Evolutionary conservation across 2,888 invertebrate species (phyloP), one percentile per base, ranked within the genome.

Genomic region (Meghimatium bilineatum): DNA sequence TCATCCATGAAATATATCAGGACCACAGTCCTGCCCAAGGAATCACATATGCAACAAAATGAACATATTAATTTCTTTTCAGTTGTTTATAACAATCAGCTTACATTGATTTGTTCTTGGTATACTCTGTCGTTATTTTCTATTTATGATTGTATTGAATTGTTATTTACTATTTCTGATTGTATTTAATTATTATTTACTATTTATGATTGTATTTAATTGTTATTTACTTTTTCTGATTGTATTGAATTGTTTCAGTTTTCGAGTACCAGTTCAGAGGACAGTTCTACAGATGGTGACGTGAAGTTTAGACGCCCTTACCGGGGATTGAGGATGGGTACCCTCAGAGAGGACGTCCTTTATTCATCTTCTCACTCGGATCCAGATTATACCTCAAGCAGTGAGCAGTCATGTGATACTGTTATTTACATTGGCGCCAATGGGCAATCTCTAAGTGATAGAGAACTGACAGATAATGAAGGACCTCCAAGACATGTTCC

Each of bases 351-450:
- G 86, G 92, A 91, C 72, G 84, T 88, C n/a, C 81, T 88, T 72
- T 88, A 88, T 72, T 85, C 89, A 44, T 90, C 88, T 36, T 91
- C 92, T 23, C 90, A 89, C 69, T 93, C 93, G 6, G 93, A 93
- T 86, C 92, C 93, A 0, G 93, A 94, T 94, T 93, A 92, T 87
- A 98, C 98, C 79, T 98, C 98, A 12, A 98, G 98, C 92, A 98
- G 98, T 93, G 98, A 99, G 93, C 95, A 98, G 91, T 98, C 98
- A 34, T 98, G 98, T 85, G 99, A 99, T 94, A 99, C 99, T 0
- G 99, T 99, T 85, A 99, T 99, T 92, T 99, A 98, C 93, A 88
- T 94, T 52, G 94, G 94, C 36, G 90, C 90, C 81, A 91, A 91
- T 85, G 91, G 93, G 63, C 92, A 92, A 80, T 89, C 92, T 12